Evolutionary conservation across 2,113 vertebrate genomes (phyloP).

Genomic region (Zapornia atra): DNA sequence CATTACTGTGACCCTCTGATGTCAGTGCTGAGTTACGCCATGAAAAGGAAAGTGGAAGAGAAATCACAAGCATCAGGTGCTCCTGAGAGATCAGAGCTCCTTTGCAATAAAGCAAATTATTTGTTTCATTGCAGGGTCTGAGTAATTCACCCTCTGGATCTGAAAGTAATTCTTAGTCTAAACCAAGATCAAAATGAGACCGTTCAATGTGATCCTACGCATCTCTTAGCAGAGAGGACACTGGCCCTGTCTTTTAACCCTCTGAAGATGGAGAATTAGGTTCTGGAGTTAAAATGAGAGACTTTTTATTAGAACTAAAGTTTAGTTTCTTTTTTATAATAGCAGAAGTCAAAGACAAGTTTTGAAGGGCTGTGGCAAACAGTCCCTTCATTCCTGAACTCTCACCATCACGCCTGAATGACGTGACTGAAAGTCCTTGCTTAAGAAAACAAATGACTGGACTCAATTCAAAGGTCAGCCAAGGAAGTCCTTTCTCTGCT

Average conservation of each 20-base stretch:
- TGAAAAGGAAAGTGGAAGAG: accelerated
- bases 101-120: not conserved
- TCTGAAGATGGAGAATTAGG: not conserved
- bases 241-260: not conserved
- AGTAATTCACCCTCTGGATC: not conserved
- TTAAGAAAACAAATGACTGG: not conserved
- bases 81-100: not conserved
- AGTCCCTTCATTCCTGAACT: not conserved
- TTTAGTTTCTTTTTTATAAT: not conserved
- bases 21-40: not conserved
- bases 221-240: not conserved
- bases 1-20: not conserved
- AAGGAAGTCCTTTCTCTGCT: not conserved
- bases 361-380: not conserved
- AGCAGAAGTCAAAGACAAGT: not conserved
- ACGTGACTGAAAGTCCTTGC: not conserved
- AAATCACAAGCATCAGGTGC: not conserved
- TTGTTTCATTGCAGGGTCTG: not conserved
- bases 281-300: not conserved
- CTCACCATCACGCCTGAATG: accelerated
- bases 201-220: accelerated
- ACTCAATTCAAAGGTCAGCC: not conserved
- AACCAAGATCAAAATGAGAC: not conserved
- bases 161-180: not conserved
- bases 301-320: not conserved